Evolutionary conservation across 2,113 vertebrate species (phyloP).

Genomic region (Cariama cristata): DNA sequence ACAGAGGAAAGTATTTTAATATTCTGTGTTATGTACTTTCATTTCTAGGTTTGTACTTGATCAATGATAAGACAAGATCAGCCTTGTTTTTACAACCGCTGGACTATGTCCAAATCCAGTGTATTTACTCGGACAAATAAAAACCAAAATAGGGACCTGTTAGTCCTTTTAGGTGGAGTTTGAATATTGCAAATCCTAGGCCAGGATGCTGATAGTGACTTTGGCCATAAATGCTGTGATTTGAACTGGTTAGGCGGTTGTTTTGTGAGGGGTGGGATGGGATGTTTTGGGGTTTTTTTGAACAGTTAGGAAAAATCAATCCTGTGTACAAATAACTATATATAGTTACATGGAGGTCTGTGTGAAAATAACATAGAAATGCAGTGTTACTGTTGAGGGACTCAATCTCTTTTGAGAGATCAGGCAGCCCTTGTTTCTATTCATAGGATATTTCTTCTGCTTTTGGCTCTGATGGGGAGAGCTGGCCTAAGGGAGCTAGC

Average conservation of each 20-base stretch:
- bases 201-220: background rate
- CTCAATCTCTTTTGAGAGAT: background rate
- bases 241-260: background rate
- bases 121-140: background rate
- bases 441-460: slow-evolving; percentile 5
- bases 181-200: background rate
- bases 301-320: background rate
- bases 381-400: background rate
- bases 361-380: background rate
- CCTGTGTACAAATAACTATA: background rate
- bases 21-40: background rate
- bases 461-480: slow-evolving; percentile 5
- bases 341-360: background rate
- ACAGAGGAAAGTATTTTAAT: background rate
- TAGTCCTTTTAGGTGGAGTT: background rate
- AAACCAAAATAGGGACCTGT: background rate
- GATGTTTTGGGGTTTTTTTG: background rate
- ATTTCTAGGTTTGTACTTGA: background rate
- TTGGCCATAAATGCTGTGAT: background rate
- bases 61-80: background rate
- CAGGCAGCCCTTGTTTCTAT: slow-evolving; percentile 13
- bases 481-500: slow-evolving; percentile 26
- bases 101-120: background rate
- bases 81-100: background rate
- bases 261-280: background rate